Percentiles rank a stretch among this genome's conserved stretches.
phyloP scores from a whole-genome alignment of 2,888 invertebrate genomes.

The Agrochola litura region DNA sequence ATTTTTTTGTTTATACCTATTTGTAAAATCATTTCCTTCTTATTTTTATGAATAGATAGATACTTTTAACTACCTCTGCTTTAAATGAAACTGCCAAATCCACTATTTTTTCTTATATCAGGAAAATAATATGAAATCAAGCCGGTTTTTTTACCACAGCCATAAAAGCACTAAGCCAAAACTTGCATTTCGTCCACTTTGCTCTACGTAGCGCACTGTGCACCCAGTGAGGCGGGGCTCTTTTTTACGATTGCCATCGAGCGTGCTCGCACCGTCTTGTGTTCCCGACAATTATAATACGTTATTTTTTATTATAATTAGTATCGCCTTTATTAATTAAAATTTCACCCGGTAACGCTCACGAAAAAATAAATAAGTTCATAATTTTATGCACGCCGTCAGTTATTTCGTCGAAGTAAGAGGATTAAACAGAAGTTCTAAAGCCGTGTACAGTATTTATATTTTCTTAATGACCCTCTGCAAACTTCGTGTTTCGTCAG shows the following conservation, averaged over 20 bases:
- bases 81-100: no score
- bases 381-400: conserved; percentile 46
- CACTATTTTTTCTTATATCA: neutral
- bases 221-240: conserved; percentile 71
- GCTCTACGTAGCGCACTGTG: conserved; percentile 37
- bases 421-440: neutral
- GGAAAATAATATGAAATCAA: neutral
- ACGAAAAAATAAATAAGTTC: conserved; percentile 52
- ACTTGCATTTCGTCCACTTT: conserved; percentile 27
- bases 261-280: conserved; percentile 71
- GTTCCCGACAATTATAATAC: conserved; percentile 78
- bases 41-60: no score
- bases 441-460: no score
- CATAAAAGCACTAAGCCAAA: neutral
- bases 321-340: conserved; percentile 83
- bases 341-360: conserved; percentile 66
- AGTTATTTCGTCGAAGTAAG: conserved; percentile 17
- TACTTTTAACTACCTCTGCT: no score
- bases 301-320: conserved; percentile 83
- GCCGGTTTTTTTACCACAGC: neutral
- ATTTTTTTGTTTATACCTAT: no score
- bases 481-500: no score
- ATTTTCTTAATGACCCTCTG: no score
- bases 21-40: no score
- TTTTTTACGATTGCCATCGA: conserved; percentile 84